Percentiles rank a stretch among this genome's conserved stretches.
Evolutionary conservation across 2,113 vertebrate species (phyloP).

Genomic region (Echinops telfairi): DNA sequence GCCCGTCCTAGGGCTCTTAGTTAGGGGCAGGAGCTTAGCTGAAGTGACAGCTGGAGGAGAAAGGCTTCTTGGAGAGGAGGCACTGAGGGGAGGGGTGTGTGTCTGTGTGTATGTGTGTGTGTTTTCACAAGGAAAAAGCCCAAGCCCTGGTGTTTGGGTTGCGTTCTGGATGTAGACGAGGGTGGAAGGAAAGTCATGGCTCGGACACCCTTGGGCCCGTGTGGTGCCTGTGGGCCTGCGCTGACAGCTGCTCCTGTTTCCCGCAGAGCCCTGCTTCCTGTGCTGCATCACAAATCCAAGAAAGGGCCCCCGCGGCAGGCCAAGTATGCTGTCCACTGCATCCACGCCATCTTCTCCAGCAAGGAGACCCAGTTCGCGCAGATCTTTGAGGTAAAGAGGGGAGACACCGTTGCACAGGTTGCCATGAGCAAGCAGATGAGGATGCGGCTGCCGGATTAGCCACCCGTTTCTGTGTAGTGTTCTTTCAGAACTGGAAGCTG

Average conservation of each 20-base stretch:
- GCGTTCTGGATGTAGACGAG: neutral
- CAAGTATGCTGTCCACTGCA: conserved; percentile 98
- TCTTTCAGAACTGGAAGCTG: too few species aligned
- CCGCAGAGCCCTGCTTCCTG: conserved; percentile 95
- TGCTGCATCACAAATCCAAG: conserved; percentile 98
- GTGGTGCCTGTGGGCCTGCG: neutral
- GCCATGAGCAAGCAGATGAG: too few species aligned
- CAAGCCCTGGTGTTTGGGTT: neutral
- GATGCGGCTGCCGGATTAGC: too few species aligned
- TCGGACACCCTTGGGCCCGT: too few species aligned
- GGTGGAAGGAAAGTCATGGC: conserved; percentile 12
- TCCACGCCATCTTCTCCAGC: conserved; percentile 98
- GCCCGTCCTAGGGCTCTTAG: too few species aligned
- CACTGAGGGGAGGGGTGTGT: too few species aligned
- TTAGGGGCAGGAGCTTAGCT: neutral
- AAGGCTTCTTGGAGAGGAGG: too few species aligned
- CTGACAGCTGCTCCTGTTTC: conserved; percentile 43
- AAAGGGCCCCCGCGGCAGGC: conserved; percentile 97
- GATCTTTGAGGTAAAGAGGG: conserved; percentile 95
- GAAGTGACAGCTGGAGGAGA: neutral
- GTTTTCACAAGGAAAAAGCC: neutral
- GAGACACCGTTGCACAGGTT: too few species aligned
- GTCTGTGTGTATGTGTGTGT: too few species aligned
- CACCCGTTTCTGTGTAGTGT: neutral
- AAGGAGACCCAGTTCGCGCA: conserved; percentile 99